These are phyloP conservation scores for Macrobrachium rosenbergii DNA, from an alignment of 1,140 invertebrate species.

Conservation along the genomic window DNA sequence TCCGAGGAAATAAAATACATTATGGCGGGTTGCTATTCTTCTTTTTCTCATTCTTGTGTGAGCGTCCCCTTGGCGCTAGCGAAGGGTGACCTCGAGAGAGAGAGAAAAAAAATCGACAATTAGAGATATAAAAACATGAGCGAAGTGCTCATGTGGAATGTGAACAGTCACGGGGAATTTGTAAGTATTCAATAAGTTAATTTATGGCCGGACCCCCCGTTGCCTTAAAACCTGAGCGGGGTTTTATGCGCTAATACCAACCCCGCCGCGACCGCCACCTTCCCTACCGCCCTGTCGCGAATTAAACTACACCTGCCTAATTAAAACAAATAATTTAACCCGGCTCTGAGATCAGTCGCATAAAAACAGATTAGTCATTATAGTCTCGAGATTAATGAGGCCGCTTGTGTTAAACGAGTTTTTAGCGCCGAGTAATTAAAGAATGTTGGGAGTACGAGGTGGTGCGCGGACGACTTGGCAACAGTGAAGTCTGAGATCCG, in stretches of 20 bases:
- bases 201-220: constrained; percentile 41
- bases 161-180: constrained; percentile 41
- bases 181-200: constrained; percentile 59
- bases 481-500: not conserved
- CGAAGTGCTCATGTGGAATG: constrained; percentile 40
- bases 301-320: constrained; percentile 3
- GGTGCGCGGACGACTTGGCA: not conserved
- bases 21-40: not conserved
- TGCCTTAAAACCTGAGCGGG: constrained; percentile 29
- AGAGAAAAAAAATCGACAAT: constrained; percentile 13
- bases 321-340: not conserved
- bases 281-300: not conserved
- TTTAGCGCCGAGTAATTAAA: not conserved
- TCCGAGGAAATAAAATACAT: not conserved
- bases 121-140: constrained; percentile 42
- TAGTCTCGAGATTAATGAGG: not conserved
- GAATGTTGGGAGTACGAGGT: not conserved
- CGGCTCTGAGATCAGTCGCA: not conserved
- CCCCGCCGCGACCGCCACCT: not conserved
- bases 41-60: too few relatives aligned
- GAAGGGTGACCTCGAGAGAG: not conserved
- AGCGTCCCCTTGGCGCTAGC: too few relatives aligned
- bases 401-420: not conserved
- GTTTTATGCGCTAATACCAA: constrained; percentile 18
- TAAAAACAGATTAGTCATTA: not conserved